phyloP scores from a whole-genome alignment of 2,113 vertebrate species.

The Dipodomys ordii region DNA sequence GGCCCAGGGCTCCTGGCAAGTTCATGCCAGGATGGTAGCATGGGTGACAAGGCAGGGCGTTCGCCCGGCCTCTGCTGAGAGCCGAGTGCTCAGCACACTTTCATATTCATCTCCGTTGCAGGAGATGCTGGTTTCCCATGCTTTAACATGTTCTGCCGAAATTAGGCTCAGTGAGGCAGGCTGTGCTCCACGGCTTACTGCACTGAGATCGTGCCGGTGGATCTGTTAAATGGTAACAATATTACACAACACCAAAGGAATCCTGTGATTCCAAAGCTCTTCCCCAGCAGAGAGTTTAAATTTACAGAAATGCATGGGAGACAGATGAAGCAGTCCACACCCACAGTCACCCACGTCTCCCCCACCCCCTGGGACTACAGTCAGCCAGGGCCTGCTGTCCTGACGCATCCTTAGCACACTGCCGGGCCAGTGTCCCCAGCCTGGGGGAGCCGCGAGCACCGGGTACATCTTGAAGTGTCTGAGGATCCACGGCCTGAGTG shows the following conservation, averaged over 20 bases:
- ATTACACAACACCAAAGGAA: constrained; percentile 72
- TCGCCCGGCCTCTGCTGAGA: background rate
- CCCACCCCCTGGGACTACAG: background rate
- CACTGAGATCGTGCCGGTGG: constrained; percentile 60
- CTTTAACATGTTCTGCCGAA: constrained; percentile 61
- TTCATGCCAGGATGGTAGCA: background rate
- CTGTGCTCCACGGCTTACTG: constrained; percentile 31
- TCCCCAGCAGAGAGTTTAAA: constrained; percentile 55
- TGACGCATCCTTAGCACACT: no score
- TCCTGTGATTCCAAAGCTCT: constrained; percentile 69
- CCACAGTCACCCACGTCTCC: background rate
- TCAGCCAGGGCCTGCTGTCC: no score
- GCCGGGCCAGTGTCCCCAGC: background rate
- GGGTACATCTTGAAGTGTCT: background rate
- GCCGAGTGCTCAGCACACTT: background rate
- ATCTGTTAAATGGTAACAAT: constrained; percentile 70
- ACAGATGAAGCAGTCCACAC: constrained; percentile 14
- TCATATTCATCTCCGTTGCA: background rate
- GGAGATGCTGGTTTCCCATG: background rate
- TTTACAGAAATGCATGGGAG: constrained; percentile 32
- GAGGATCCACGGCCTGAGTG: background rate
- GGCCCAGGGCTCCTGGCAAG: accelerated
- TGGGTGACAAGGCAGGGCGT: background rate
- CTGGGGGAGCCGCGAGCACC: background rate
- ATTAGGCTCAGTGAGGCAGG: constrained; percentile 57